Percentiles rank a stretch among this genome's conserved stretches.
Conservation (phyloP, 2,888 invertebrate genomes). For the Escarpia spicata region DNA sequence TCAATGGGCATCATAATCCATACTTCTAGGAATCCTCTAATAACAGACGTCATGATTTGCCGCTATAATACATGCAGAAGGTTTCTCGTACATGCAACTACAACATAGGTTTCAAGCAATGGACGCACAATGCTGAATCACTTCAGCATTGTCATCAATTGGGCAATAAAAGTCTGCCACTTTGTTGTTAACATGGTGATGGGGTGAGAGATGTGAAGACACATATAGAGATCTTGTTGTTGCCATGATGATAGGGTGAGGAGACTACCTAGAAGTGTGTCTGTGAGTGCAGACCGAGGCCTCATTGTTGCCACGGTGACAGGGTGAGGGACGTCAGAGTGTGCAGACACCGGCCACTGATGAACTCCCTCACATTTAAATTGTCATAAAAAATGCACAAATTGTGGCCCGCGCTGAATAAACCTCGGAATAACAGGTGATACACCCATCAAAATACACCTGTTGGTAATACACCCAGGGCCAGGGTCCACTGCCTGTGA, state of each 20-base stretch:
- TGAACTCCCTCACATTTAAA: neutral
- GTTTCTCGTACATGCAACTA: too few species aligned
- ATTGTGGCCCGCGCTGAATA: neutral
- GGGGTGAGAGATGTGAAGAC: too few species aligned
- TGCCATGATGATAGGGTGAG: too few species aligned
- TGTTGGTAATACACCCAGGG: neutral
- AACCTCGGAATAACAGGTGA: neutral
- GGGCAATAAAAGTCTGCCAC: too few species aligned
- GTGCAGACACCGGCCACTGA: too few species aligned
- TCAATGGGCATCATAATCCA: neutral
- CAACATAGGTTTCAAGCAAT: too few species aligned
- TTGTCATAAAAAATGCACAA: neutral
- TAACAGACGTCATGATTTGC: neutral
- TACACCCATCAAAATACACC: neutral
- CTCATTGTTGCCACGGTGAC: neutral
- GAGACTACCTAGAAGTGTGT: neutral
- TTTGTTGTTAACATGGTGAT: too few species aligned
- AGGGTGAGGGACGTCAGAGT: too few species aligned
- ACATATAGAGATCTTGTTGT: too few species aligned
- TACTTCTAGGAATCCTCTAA: neutral
- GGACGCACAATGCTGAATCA: too few species aligned
- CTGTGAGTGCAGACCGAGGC: neutral
- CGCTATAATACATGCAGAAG: neutral
- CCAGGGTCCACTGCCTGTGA: too few species aligned
- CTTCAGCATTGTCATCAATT: too few species aligned